phyloP scores from a whole-genome alignment of 2,888 invertebrate genomes.

The Eupithecia dodoneata region DNA sequence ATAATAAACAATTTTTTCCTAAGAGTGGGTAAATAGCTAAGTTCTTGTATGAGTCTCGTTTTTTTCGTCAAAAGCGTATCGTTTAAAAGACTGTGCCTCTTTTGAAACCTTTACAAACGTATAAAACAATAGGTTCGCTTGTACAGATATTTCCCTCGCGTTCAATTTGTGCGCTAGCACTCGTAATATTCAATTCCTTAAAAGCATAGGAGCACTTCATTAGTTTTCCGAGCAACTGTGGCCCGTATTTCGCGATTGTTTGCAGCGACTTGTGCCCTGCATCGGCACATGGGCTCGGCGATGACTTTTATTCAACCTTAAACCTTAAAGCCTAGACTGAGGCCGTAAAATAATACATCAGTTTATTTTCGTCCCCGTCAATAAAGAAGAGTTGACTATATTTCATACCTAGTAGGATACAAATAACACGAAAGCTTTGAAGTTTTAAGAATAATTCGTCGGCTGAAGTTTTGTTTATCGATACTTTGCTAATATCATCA shows the following conservation, averaged over 20 bases:
- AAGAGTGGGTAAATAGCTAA: neutral
- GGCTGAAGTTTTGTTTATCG: constrained; percentile 2
- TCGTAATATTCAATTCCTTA: constrained; percentile 72
- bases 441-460: constrained; percentile 40
- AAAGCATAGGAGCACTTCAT: constrained; percentile 73
- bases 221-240: constrained; percentile 69
- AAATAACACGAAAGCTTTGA: constrained; percentile 23
- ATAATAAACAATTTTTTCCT: neutral
- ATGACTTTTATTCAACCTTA: constrained; percentile 13
- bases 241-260: constrained; percentile 73
- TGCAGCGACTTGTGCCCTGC: constrained; percentile 57
- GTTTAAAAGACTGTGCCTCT: neutral
- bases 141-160: constrained; percentile 21
- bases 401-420: constrained; percentile 39
- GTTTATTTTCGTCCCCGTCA: constrained; percentile 55
- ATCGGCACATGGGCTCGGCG: constrained; percentile 40
- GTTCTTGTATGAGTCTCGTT: neutral
- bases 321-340: constrained; percentile 24
- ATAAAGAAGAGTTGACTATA: constrained; percentile 55
- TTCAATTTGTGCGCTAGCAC: constrained; percentile 44
- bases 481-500: constrained; percentile 2
- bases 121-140: constrained; percentile 2
- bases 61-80: neutral
- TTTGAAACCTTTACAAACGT: neutral
- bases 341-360: constrained; percentile 21